Base-by-base conservation (phyloP, 2,888 invertebrate genomes). In the Octodonta nipae region DNA sequence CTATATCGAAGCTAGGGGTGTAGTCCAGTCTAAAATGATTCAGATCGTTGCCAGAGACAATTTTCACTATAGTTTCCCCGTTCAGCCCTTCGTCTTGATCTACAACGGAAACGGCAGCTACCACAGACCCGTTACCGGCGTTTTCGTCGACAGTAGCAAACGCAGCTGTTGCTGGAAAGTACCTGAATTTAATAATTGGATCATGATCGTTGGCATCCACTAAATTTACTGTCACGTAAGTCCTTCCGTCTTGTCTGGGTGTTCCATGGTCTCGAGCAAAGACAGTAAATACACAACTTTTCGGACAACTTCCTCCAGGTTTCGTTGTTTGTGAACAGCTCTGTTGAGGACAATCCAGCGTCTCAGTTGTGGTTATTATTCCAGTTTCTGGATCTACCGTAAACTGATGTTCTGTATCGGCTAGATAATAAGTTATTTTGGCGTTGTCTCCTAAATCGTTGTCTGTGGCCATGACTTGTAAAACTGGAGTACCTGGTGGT, bases 101-200 rank as follows among this genome's bases (percentile, higher is more conserved):
- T 7, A 81, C 77, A 0, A 93, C 87, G 1, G 86, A 85, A 7
- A 95, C 85, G 2, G 91, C 89, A 1, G 93, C 93, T 2, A 95
- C 92, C 7, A 89, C 78, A 14, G 85, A 83, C 15, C 86, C 87
- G 55, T 85, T 86, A 33, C 72, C 73, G 0, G 92, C 91, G 59
- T 91, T 91, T 65, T 95, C 93, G 55, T 93, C 91, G 1, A 95
- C 89, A 1, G 87, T 88, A 5, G 91, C 92, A 55, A 79, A 84
- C 28, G 75, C 78, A 0, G 86, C 84, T 1, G 82, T 85, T 2
- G 79, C 67, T 11, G 80, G 78, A 59, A 91, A 84, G 58, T 87
- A 88, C 31, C 81, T 76, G 63, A 92, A 85, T 43, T 83, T 79
- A 46, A 92, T 88, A 28, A 83, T 75, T 4, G 91, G 91, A 61